Evolutionary conservation across 2,113 vertebrate species (phyloP).

Genomic region (Solenodon paradoxus): DNA sequence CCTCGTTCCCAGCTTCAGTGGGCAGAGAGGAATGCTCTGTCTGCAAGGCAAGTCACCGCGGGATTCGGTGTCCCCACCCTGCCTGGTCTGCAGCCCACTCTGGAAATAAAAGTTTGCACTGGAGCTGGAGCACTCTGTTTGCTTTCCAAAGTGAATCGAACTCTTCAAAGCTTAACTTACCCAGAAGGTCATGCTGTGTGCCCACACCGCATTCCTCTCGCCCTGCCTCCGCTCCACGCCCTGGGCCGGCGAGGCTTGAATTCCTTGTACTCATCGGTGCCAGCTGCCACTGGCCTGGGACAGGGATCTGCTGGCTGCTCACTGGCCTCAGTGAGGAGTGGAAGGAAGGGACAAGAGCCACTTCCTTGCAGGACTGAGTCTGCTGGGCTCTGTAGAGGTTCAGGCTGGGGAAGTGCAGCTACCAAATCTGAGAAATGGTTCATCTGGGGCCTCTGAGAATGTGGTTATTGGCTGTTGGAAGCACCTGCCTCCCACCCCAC

Average conservation of each 20-base stretch:
- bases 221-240: background rate
- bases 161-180: conserved; percentile 77
- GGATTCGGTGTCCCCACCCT: background rate
- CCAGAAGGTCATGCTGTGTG: conserved; percentile 50
- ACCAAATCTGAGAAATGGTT: background rate
- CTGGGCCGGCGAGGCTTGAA: conserved; percentile 73
- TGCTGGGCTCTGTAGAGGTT: background rate
- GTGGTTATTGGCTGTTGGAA: background rate
- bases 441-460: background rate
- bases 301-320: background rate
- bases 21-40: conserved; percentile 58
- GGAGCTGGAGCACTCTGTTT: conserved; percentile 61
- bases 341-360: background rate
- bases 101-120: conserved; percentile 53
- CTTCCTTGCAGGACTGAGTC: background rate
- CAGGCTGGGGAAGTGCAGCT: background rate
- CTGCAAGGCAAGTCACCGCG: conserved; percentile 41
- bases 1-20: conserved; percentile 56
- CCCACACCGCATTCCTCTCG: conserved; percentile 71
- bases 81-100: background rate
- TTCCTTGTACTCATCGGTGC: conserved; percentile 70
- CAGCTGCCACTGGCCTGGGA: conserved; percentile 9
- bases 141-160: conserved; percentile 79
- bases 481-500: background rate
- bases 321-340: background rate